Percentiles rank a stretch among this genome's conserved stretches.
Evolutionary conservation across 2,888 invertebrate genomes (phyloP).

Genomic region (Cordilura impudica): DNA sequence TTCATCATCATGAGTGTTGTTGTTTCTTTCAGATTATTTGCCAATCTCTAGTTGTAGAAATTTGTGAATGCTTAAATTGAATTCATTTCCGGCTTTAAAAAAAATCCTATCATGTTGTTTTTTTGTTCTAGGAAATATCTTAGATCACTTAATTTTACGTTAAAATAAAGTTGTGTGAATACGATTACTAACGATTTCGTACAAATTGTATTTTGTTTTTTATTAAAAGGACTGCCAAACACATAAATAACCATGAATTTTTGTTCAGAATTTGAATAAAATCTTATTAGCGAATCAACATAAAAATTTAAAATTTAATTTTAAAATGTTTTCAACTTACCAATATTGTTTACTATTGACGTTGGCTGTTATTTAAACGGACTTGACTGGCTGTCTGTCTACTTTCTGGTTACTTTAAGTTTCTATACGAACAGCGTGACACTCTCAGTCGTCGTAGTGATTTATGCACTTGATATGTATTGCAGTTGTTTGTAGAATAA

Average conservation of each 20-base stretch:
- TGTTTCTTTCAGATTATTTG: constrained; percentile 1
- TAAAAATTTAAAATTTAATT: too few species aligned
- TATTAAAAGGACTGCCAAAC: too few species aligned
- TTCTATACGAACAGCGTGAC: not conserved
- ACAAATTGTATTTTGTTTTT: too few species aligned
- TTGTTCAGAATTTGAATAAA: too few species aligned
- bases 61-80: not conserved
- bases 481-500: constrained; percentile 29
- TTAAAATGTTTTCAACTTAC: constrained; percentile 42
- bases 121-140: not conserved
- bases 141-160: not conserved
- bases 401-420: not conserved
- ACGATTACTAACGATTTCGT: too few species aligned
- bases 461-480: not conserved
- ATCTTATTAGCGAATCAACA: too few species aligned
- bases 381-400: not conserved
- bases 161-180: too few species aligned
- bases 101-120: not conserved
- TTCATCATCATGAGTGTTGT: constrained; percentile 10
- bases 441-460: not conserved
- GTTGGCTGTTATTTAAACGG: not conserved
- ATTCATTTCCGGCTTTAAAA: constrained; percentile 27
- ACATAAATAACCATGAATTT: too few species aligned
- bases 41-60: not conserved
- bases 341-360: constrained; percentile 40